Percentiles rank a stretch among this genome's conserved stretches.
Evolutionary conservation across 2,113 vertebrate species (phyloP).

Genomic region (Atherinomorus stipes): DNA sequence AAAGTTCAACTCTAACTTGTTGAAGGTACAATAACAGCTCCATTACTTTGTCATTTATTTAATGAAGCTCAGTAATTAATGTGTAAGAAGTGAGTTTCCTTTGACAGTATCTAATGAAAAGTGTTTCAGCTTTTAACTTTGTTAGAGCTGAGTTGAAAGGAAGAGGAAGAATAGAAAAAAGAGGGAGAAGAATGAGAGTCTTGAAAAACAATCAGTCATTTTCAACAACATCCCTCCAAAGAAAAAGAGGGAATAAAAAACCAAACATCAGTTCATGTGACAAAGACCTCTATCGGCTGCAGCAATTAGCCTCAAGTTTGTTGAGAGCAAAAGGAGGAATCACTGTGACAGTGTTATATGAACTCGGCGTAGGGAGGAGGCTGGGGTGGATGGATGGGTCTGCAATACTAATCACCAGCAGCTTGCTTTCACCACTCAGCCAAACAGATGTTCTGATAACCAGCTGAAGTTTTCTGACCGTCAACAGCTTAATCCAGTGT

Average conservation of each 20-base stretch:
- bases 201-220: no score
- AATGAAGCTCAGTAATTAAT: slow-evolving; percentile 27
- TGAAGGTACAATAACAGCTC: slow-evolving; percentile 35
- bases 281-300: background rate
- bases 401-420: background rate
- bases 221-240: no score
- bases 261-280: background rate
- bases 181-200: background rate
- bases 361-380: background rate
- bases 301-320: background rate
- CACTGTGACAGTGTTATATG: no score
- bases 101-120: slow-evolving; percentile 36
- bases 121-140: background rate
- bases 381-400: background rate
- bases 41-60: slow-evolving; percentile 47
- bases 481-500: background rate
- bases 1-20: slow-evolving; percentile 16
- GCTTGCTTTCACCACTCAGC: background rate
- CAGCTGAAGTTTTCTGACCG: background rate
- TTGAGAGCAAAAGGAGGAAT: background rate
- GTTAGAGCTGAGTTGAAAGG: background rate
- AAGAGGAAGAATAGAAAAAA: background rate
- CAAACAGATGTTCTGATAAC: background rate
- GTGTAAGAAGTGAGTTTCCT: slow-evolving; percentile 11
- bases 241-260: no score